Evolutionary conservation across 2,113 vertebrate species (phyloP), one percentile per base, ranked within the genome.

Genomic region (Caretta caretta): DNA sequence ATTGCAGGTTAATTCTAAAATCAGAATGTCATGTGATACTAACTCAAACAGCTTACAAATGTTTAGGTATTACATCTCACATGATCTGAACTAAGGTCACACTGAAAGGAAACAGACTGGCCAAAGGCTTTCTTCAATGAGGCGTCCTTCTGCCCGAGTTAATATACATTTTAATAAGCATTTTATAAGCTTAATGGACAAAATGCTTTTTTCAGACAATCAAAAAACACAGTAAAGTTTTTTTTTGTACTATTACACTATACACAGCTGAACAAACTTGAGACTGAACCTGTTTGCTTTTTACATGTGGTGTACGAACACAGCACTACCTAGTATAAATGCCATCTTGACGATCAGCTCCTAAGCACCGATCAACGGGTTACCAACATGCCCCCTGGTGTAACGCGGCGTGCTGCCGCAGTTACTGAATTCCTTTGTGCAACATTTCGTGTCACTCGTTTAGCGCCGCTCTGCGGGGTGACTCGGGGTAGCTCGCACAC

Each of bases 31-130:
- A 69, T n/a, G 16, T 2, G 14, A 19, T 69, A 9, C 35, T 7
- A 25, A 80, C 13, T 35, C 2, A 8, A n/a, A 38, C 19, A n/a
- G 35, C 31, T 54, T 27, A 10, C 5, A 81, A 7, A 24, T 13
- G 5, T 24, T 38, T 11, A 51, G 35, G 2, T 0, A 2, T 1
- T 2, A 1, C 7, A 65, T 31, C n/a, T 10, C 0, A 2, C 6
- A 35, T 3, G 53, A 69, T 87, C 86, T 1, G 1, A 51, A 72
- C 27, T 11, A 19, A 7, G 2, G 20, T 22, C 6, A 42, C 8
- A 6, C 3, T 25, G 3, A 2, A 0, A 2, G 31, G 2, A 86
- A 53, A 42, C 0, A 8, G 19, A 5, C 51, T 29, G 3, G n/a
- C n/a, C 75, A 0, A 6, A 57, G 42, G 6, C 22, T 31, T n/a